Percentiles rank a stretch among this genome's conserved stretches.
phyloP scores from a whole-genome alignment of 2,113 vertebrate genomes.

The Pterocles burchelli region DNA sequence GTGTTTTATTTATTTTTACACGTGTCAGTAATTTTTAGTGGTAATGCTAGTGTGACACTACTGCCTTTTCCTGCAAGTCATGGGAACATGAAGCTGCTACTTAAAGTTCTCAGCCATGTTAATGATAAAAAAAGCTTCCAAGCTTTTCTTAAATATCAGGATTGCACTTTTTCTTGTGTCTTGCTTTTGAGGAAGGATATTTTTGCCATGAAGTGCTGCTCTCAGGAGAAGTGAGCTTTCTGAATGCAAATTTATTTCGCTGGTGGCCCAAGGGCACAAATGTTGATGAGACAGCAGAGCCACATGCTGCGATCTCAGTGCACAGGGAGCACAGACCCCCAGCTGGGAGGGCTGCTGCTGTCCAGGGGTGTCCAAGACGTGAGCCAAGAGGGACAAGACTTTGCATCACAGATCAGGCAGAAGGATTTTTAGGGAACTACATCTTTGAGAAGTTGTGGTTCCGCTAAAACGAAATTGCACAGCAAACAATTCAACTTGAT shows the following conservation, averaged over 20 bases:
- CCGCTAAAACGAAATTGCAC: background rate
- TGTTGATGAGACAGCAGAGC: background rate
- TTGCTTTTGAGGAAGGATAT: background rate
- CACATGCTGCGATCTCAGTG: fast-evolving
- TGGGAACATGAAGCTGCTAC: background rate
- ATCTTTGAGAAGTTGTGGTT: background rate
- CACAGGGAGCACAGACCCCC: background rate
- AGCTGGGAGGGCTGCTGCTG: background rate
- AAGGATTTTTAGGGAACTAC: background rate
- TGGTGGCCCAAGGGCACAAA: background rate
- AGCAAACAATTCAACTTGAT: background rate
- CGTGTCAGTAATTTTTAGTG: background rate
- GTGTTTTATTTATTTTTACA: constrained; percentile 22
- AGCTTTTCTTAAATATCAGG: background rate
- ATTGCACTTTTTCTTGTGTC: background rate
- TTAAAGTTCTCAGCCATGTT: background rate
- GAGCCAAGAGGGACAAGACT: background rate
- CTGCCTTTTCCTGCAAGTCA: background rate
- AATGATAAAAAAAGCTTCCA: background rate
- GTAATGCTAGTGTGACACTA: background rate
- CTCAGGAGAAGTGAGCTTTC: background rate
- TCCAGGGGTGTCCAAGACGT: fast-evolving
- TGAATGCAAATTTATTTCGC: background rate
- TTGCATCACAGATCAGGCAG: fast-evolving
- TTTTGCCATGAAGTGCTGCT: background rate